These are phyloP conservation scores for Apotomis capreana DNA, from an alignment of 2,888 invertebrate species.

Conservation along the genomic window DNA sequence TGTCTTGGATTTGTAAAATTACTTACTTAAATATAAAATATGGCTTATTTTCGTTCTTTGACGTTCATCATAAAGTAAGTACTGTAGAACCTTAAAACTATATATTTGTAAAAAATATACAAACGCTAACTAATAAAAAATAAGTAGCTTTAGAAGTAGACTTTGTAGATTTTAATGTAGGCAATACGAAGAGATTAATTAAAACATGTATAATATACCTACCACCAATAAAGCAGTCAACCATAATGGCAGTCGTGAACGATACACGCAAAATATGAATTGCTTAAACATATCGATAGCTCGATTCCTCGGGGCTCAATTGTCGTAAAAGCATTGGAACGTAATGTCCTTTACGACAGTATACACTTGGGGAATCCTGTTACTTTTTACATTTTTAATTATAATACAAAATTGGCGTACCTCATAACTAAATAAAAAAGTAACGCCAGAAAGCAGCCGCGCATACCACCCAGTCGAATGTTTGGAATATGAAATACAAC, in stretches of 20 bases:
- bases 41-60: slow-evolving; percentile 43
- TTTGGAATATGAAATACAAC: background rate
- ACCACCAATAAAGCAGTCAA: slow-evolving; percentile 5
- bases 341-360: no score
- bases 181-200: slow-evolving; percentile 2
- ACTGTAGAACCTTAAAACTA: slow-evolving; percentile 38
- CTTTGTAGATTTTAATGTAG: slow-evolving; percentile 13
- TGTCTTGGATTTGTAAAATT: slow-evolving; percentile 42
- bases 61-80: slow-evolving; percentile 40
- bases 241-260: slow-evolving; percentile 12
- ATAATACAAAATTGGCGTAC: slow-evolving; percentile 1
- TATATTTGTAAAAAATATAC: slow-evolving; percentile 41
- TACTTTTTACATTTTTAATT: background rate
- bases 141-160: slow-evolving; percentile 21
- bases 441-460: slow-evolving; percentile 8
- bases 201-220: background rate
- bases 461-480: slow-evolving; percentile 13
- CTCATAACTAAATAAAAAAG: background rate
- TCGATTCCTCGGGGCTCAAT: no score
- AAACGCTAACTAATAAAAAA: slow-evolving; percentile 33
- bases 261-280: slow-evolving; percentile 1
- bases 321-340: background rate
- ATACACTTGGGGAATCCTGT: background rate
- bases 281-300: background rate
- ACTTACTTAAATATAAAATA: slow-evolving; percentile 41